Conservation (phyloP, 92 coral and sea anemone genomes). For the Zoanthus sociatus region DNA sequence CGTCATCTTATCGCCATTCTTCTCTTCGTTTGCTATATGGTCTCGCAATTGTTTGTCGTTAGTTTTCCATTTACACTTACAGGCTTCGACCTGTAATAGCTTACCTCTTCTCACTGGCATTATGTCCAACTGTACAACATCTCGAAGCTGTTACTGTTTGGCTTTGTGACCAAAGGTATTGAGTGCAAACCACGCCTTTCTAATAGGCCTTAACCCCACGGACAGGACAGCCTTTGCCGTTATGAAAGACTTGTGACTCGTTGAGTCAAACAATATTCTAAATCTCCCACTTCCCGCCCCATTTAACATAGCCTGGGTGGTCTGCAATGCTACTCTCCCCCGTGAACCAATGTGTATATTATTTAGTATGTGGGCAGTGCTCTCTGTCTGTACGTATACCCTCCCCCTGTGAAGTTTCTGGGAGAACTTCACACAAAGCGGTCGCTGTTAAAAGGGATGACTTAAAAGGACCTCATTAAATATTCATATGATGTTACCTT, state of each 20-base stretch:
- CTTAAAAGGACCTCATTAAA: too few relatives aligned
- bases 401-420: conserved; percentile 28
- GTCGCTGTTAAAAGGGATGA: too few relatives aligned
- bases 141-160: conserved; percentile 34
- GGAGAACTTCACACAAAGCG: conserved; percentile 38
- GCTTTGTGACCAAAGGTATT: conserved; percentile 25
- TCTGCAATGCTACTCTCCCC: conserved; percentile 29
- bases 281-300: conserved; percentile 17
- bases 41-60: too few relatives aligned
- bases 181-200: conserved; percentile 51
- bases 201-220: conserved; percentile 38
- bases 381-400: background rate
- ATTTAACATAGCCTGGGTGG: conserved; percentile 28
- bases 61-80: too few relatives aligned
- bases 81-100: conserved; percentile 45
- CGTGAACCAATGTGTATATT: conserved; percentile 1
- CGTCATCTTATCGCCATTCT: too few relatives aligned
- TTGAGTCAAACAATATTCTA: conserved; percentile 46
- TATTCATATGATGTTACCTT: too few relatives aligned
- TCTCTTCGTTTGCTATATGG: too few relatives aligned
- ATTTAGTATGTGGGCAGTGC: background rate
- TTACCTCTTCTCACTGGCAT: conserved; percentile 44
- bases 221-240: conserved; percentile 37
- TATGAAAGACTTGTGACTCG: conserved; percentile 53
- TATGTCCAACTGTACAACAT: conserved; percentile 48